Evolutionary conservation across 1,140 invertebrate species (phyloP).

Genomic region (Drosophila kohkoa): DNA sequence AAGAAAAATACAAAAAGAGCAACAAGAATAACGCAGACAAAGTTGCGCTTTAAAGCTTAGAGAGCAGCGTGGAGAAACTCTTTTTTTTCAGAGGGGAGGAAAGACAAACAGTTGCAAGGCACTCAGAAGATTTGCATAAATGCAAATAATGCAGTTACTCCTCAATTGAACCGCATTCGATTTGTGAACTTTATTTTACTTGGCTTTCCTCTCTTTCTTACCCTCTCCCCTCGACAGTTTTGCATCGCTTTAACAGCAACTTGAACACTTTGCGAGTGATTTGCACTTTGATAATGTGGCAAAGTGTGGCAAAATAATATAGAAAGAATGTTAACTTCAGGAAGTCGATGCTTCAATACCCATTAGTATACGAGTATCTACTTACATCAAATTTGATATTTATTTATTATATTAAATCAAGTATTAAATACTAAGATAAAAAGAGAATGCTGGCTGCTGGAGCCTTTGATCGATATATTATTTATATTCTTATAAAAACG

Average conservation of each 20-base stretch:
- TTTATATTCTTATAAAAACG: no score
- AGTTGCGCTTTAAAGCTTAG: conserved; percentile 27
- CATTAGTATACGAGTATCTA: no score
- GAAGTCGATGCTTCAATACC: no score
- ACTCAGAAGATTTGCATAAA: conserved; percentile 39
- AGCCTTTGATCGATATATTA: no score
- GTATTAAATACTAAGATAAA: no score
- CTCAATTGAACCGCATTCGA: conserved; percentile 20
- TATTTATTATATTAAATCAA: no score
- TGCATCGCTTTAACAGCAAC: neutral
- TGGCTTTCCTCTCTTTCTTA: no score
- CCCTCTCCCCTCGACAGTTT: neutral
- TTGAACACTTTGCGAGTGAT: neutral
- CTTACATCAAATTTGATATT: no score
- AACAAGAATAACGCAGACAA: conserved; percentile 5
- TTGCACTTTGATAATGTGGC: no score
- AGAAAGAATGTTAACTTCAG: no score
- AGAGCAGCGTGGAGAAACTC: neutral
- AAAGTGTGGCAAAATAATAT: no score
- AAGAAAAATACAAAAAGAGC: neutral
- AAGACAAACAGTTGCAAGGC: conserved; percentile 23
- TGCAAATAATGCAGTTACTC: conserved; percentile 32
- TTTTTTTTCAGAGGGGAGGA: neutral
- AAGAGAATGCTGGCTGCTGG: no score
- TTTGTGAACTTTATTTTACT: neutral